Evolutionary conservation across 1,140 invertebrate species (phyloP), one percentile per base, ranked within the genome.

Genomic region (Fopius arisanus): DNA sequence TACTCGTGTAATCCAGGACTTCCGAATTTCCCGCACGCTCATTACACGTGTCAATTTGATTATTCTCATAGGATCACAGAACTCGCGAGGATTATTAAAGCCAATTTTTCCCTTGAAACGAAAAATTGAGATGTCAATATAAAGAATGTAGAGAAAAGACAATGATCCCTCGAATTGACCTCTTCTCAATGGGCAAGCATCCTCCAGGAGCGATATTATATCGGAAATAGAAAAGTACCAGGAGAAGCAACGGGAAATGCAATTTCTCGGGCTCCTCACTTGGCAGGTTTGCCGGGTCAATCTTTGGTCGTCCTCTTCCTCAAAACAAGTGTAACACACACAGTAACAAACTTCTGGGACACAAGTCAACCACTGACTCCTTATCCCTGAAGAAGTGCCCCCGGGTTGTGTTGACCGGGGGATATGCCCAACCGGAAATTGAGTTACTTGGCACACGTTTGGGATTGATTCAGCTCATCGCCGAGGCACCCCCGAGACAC

Each of bases 391-490:
- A 28, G 54, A 59, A 59, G 54, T 26, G 5, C 19, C 19, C 9
- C 19, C 21, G 9, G 21, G 23, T 19, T 7, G 54, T 59, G 54
- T 59, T 21, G 54, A 28, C 14, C 26, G 21, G 54, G 9, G 54
- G 54, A 59, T 59, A 59, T 59, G 23, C 54, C 26, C 54, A 59
- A 59, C 54, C 54, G 54, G 54, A 59, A 59, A 59, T 59, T 59
- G 54, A 59, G 54, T 59, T 59, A 28, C 54, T 59, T 59, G 54
- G 54, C 54, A 59, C 54, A 59, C 54, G 54, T 59, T 59, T 59
- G 54, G 21, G 54, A 59, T 59, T 59, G 54, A 59, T 59, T 59
- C 23, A 21, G 19, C 54, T 59, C 54, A 23, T 59, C 54, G 54
- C 2, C 23, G 54, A 59, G 19, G 10, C 5, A 23, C 21, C 54